Conservation (phyloP, 2,797 vertebrate species). For the Prionace glauca region DNA sequence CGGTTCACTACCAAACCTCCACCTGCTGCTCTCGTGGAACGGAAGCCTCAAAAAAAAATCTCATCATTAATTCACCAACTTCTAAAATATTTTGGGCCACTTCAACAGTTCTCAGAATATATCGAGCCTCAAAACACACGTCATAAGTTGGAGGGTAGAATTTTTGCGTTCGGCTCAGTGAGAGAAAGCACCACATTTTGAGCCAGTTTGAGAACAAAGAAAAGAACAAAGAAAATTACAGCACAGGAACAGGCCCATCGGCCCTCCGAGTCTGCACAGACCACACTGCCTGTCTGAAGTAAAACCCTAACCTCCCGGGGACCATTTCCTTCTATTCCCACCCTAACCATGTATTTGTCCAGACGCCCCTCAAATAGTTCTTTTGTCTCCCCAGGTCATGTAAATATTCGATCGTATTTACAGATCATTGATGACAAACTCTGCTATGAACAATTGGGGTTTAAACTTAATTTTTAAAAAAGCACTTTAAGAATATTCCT, state of each 20-base stretch:
- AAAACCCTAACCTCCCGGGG: too few relatives aligned
- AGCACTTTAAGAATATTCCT: not conserved
- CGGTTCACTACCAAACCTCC: not conserved
- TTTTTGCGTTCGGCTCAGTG: not conserved
- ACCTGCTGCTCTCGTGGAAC: not conserved
- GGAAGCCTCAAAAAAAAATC: not conserved
- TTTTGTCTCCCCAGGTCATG: too few relatives aligned
- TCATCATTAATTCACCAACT: not conserved
- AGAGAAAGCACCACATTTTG: not conserved
- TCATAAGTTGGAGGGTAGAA: not conserved
- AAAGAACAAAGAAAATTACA: too few relatives aligned
- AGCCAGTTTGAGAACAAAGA: too few relatives aligned
- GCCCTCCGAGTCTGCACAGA: too few relatives aligned
- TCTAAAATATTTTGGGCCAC: not conserved
- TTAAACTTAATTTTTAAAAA: not conserved
- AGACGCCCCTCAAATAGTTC: too few relatives aligned
- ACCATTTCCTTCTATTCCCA: too few relatives aligned
- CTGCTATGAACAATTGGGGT: not conserved
- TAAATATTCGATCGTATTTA: not conserved
- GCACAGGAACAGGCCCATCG: too few relatives aligned
- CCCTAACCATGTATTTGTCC: too few relatives aligned
- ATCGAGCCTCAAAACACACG: not conserved
- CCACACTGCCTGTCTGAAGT: too few relatives aligned
- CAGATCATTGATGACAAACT: not conserved
- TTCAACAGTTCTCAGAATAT: not conserved